Conservation (phyloP, 2,797 vertebrate species). For the Rousettus madagascariensis region DNA sequence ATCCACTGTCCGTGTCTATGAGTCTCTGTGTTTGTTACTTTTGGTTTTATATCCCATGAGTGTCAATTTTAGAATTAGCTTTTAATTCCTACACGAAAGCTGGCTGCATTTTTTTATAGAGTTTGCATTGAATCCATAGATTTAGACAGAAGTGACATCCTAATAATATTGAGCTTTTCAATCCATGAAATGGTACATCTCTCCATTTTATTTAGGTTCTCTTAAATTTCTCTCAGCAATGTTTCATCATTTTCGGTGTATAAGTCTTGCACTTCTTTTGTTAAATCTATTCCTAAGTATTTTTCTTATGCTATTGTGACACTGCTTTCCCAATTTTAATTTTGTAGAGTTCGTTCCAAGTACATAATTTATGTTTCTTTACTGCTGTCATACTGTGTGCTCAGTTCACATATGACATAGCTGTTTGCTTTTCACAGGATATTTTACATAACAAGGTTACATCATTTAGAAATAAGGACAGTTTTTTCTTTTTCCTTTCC, state of each 20-base stretch:
- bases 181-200: background rate
- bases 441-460: constrained; percentile 7
- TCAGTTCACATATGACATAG: background rate
- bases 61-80: background rate
- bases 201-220: background rate
- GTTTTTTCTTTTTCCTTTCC: background rate
- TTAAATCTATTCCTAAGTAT: background rate
- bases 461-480: background rate
- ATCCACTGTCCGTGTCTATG: too few species aligned
- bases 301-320: background rate
- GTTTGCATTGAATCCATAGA: background rate
- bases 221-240: background rate
- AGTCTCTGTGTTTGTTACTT: too few species aligned
- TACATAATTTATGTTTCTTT: background rate
- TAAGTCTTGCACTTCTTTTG: background rate
- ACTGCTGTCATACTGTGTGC: background rate
- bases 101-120: background rate
- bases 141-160: background rate
- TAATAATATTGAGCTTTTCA: background rate
- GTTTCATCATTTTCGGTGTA: background rate
- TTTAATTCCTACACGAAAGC: background rate
- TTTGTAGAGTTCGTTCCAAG: background rate
- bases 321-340: background rate
- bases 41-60: too few species aligned
- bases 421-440: background rate